A percentile compares a stretch with the other conserved stretches of the same genome.
Evolutionary conservation across 2,888 invertebrate species (phyloP).

Genomic region (Bursaphelenchus okinawaensis): DNA sequence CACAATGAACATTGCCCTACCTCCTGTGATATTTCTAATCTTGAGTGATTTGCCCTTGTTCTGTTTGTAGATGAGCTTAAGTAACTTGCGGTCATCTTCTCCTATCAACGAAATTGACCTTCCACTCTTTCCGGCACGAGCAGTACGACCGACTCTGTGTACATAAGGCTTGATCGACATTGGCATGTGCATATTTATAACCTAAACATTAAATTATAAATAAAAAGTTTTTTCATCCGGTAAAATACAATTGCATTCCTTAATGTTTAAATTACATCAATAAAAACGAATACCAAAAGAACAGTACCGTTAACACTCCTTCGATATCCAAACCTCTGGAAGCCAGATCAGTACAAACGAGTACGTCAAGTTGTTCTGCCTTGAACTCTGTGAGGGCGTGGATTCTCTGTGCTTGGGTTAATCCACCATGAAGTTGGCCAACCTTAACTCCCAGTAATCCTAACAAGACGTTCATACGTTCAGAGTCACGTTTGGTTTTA

Average conservation of each 20-base stretch:
- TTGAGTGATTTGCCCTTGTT: conserved; percentile 37
- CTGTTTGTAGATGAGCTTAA: conserved; percentile 75
- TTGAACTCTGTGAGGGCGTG: conserved; percentile 54
- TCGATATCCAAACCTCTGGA: conserved; percentile 90
- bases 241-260: neutral
- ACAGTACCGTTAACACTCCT: conserved; percentile 80
- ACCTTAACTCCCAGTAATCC: conserved; percentile 79
- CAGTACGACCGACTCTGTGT: conserved; percentile 89
- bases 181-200: conserved; percentile 92
- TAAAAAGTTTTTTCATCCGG: conserved; percentile 15
- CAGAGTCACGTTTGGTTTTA: conserved; percentile 90
- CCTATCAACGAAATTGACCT: conserved; percentile 82
- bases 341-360: conserved; percentile 89
- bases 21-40: conserved; percentile 45
- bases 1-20: conserved; percentile 19
- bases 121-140: conserved; percentile 86
- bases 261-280: neutral
- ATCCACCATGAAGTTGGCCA: conserved; percentile 84
- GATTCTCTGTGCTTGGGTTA: conserved; percentile 75
- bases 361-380: conserved; percentile 59
- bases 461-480: conserved; percentile 81
- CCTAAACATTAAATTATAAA: conserved; percentile 57
- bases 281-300: neutral
- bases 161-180: conserved; percentile 90
- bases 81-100: conserved; percentile 80